Evolutionary conservation across 2,797 vertebrate genomes (phyloP), one percentile per base, ranked within the genome.

Genomic region (Pachyuromys duprasi): DNA sequence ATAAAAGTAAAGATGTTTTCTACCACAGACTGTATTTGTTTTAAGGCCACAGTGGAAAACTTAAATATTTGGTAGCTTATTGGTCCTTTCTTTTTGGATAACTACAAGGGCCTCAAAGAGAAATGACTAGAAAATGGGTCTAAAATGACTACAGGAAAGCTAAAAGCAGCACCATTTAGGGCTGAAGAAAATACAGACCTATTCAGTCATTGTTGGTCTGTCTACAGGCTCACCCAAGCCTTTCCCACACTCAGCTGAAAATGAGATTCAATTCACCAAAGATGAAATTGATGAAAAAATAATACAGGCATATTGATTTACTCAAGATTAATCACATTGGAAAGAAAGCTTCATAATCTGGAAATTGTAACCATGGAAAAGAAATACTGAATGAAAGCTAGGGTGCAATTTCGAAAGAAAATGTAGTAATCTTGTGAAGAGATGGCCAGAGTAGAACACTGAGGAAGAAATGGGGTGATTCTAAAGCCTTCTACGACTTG

Each of bases 321-420:
- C 42, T 96, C 53, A 89, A 92, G 92, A 90, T 96, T 72, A 92
- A 92, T 79, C 69, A 72, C 26, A 45, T 33, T 83, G 86, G 65
- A 95, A 95, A 83, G 75, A 94, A 80, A 92, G 87, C 11, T 70
- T 53, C 89, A 4, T 95, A 86, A 89, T 96, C 95, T 95, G 88
- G 80, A 94, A 89, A 94, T 87, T 39, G 8, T 70, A 95, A 96
- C 3, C 3, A n/a, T 78, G 62, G 63, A 57, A 20, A 94, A 96
- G 79, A 84, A 90, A 42, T 42, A 84, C 13, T 14, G 63, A 76
- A 82, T 49, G 45, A 79, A 75, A 92, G 65, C 39, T 63, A 86
- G 89, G 60, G 49, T 87, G 39, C 7, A 74, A 20, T 93, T 95
- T 93, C 90, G 90, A 91, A 86, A 76, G 63, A 84, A 91, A 90